These are phyloP conservation scores for Paragorgia papillata DNA, from an alignment of 92 coral and sea anemone species.

Conservation along the genomic window DNA sequence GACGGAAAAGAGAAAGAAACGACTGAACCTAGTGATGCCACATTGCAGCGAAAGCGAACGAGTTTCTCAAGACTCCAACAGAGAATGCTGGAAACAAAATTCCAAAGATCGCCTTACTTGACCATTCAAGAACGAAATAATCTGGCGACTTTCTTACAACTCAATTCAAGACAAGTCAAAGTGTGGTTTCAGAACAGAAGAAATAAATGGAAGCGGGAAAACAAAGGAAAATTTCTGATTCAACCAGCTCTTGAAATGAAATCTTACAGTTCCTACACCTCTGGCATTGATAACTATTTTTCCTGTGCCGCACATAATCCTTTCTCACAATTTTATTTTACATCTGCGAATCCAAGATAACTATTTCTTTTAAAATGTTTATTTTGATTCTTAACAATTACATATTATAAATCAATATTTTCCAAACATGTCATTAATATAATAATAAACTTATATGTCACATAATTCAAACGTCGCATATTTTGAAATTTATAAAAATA, in stretches of 20 bases:
- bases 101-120: constrained; percentile 37
- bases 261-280: background rate
- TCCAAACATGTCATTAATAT: too few relatives aligned
- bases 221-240: constrained; percentile 34
- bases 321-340: constrained; percentile 18
- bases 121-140: constrained; percentile 45
- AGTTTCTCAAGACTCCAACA: constrained; percentile 38
- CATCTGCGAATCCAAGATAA: constrained; percentile 3
- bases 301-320: constrained; percentile 35
- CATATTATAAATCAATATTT: too few relatives aligned
- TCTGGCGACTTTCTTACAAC: constrained; percentile 24
- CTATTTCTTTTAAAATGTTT: background rate
- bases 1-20: background rate
- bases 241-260: constrained; percentile 39
- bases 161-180: constrained; percentile 39
- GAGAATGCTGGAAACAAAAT: constrained; percentile 41
- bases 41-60: constrained; percentile 38
- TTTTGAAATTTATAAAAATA: too few relatives aligned
- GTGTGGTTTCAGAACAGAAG: constrained; percentile 44
- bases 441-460: too few relatives aligned
- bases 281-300: constrained; percentile 34
- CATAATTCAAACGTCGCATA: too few relatives aligned
- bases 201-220: constrained; percentile 44
- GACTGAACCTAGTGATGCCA: background rate
- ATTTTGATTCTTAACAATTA: too few relatives aligned